These are phyloP conservation scores for Scytalopus superciliaris DNA, from an alignment of 2,113 vertebrate genomes.

Conservation along the genomic window DNA sequence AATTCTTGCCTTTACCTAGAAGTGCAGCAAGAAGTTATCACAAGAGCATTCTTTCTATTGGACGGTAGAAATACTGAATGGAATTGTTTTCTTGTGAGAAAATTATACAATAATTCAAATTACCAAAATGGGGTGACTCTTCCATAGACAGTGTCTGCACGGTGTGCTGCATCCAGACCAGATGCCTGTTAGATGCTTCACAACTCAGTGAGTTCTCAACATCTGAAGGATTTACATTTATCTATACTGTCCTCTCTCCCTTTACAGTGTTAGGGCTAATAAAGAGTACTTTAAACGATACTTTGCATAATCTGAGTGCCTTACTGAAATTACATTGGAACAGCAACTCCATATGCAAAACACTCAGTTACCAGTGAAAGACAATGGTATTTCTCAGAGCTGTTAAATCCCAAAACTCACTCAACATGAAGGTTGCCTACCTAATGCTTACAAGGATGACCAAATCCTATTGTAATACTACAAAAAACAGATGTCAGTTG, in stretches of 20 bases:
- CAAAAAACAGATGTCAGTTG: background rate
- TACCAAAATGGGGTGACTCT: background rate
- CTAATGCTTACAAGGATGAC: background rate
- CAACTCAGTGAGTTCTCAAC: background rate
- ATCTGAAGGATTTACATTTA: background rate
- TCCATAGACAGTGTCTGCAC: background rate
- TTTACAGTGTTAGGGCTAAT: background rate
- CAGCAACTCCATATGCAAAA: background rate
- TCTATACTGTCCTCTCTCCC: background rate
- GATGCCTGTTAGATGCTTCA: background rate
- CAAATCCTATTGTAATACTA: background rate
- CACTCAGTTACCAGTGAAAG: background rate
- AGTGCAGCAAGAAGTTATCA: background rate
- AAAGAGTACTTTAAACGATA: background rate
- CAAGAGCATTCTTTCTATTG: background rate
- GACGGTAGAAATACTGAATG: background rate
- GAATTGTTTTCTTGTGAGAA: background rate
- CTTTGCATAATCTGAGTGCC: background rate
- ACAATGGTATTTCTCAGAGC: background rate
- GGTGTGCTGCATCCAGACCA: rapidly evolving
- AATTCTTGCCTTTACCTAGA: background rate
- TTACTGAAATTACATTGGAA: background rate
- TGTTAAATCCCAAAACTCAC: background rate
- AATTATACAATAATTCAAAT: background rate
- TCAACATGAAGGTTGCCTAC: background rate